Evolutionary conservation across 2,797 vertebrate species (phyloP).

Genomic region (Varecia variegata): DNA sequence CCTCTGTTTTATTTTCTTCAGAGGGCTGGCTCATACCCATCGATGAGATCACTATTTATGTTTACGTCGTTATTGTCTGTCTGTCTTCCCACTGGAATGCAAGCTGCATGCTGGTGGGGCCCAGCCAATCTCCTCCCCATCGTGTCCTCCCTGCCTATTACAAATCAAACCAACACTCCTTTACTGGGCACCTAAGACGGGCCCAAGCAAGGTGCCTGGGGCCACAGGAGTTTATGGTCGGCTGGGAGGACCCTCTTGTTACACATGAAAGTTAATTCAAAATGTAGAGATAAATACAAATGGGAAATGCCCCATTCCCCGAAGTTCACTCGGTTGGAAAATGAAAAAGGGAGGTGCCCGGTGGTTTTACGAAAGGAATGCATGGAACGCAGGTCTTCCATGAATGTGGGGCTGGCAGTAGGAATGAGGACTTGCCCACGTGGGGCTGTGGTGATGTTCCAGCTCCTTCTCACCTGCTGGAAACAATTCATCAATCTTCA

Average conservation of each 20-base stretch:
- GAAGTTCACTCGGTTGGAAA: not conserved
- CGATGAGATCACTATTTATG: not conserved
- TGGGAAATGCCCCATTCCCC: not conserved
- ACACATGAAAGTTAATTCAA: not conserved
- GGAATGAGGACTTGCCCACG: not conserved
- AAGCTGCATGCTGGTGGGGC: not conserved
- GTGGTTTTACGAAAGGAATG: slow-evolving; percentile 29
- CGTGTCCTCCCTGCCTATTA: not conserved
- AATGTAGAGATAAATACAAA: not conserved
- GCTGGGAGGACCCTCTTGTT: not conserved
- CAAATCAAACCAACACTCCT: not conserved
- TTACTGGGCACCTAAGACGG: not conserved
- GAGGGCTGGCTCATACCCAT: not conserved
- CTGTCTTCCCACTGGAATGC: not conserved
- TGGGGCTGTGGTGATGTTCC: not conserved
- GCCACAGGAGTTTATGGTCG: not conserved
- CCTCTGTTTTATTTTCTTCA: not conserved
- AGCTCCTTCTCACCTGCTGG: not conserved
- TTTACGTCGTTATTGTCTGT: not conserved
- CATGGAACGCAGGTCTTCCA: not conserved
- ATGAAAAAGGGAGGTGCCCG: not conserved
- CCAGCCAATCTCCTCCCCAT: not conserved
- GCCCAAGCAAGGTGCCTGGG: not conserved
- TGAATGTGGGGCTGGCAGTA: not conserved
- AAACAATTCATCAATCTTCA: not conserved